Base-by-base conservation (phyloP, 2,113 vertebrate species). In the Crotalus viridis region DNA sequence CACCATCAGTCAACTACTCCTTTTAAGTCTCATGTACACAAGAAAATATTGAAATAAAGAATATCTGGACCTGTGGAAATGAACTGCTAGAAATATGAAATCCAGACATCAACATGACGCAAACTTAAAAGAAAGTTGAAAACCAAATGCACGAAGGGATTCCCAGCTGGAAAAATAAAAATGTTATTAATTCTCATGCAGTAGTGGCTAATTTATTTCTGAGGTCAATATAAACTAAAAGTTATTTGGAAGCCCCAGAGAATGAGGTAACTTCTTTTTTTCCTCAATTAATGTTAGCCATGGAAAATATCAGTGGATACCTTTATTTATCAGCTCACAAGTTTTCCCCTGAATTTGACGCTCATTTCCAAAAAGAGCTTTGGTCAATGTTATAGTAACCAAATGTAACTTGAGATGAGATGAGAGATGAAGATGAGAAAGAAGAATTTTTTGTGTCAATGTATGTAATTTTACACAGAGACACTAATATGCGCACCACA, bases 1-100 rank as follows among this genome's bases (percentile, higher is more conserved):
- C 96, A 97, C 97, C 97, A 96, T 94, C 95, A 96, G 96, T 96
- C 95, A 96, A 88, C 90, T 94, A 48, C 90, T 94, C 85, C 93
- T 96, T 96, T 95, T 57, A 95, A 94, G 89, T 93, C 96, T 96
- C 96, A 92, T 93, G 94, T 96, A 97, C 97, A 95, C 93, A 97
- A 94, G 95, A 96, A 97, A 96, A 96, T 96, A 93, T 96, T 95
- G 94, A 96, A 97, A 96, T 94, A 95, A 93, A 91, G 95, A 96
- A 95, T 96, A 96, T 96, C 96, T 96, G 95, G 96, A 96, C 95
- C 94, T 96, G 95, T 97, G 96, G 96, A 97, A 96, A 97, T 94
- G 95, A 51, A 91, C 94, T 94, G 94, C 74, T 97, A 95, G 96
- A 97, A 97, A 97, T 95, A 97, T 94, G 92, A 95, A 97, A 97